phyloP scores from a whole-genome alignment of 2,113 vertebrate species.

The Narcine bancroftii region DNA sequence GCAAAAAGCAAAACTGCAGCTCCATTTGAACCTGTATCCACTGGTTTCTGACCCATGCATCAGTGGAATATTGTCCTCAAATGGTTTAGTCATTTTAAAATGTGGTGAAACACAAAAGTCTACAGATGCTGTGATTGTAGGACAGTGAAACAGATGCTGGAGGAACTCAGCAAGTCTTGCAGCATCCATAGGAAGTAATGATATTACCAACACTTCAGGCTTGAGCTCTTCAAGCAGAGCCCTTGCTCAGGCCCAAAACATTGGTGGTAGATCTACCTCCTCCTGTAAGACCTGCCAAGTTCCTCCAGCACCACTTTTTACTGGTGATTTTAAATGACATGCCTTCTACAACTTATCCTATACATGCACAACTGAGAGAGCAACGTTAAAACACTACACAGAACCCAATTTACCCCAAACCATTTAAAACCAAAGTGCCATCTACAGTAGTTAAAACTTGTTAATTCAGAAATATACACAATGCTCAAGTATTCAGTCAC shows the following conservation, averaged over 20 bases:
- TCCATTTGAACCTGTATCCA: neutral
- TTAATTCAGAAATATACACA: neutral
- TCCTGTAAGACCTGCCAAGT: too few species aligned
- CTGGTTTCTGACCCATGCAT: neutral
- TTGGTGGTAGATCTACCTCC: too few species aligned
- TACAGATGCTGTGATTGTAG: too few species aligned
- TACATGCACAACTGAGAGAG: neutral
- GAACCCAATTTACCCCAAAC: neutral
- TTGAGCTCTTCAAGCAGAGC: too few species aligned
- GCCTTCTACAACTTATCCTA: neutral
- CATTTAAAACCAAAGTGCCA: neutral
- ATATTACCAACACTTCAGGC: too few species aligned
- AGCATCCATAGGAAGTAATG: too few species aligned
- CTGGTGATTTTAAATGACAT: too few species aligned
- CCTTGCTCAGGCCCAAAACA: too few species aligned
- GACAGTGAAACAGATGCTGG: too few species aligned
- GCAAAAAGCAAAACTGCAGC: neutral
- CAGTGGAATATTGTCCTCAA: neutral
- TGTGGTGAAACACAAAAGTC: too few species aligned
- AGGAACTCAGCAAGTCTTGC: too few species aligned
- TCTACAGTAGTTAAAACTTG: neutral
- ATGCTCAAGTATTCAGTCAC: neutral
- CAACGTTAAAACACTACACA: neutral
- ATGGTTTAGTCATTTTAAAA: neutral
- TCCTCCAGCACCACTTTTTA: too few species aligned